Percentiles rank a stretch among this genome's conserved stretches.
These are phyloP conservation scores for Parascotia fuliginaria DNA, from an alignment of 2,888 invertebrate species.

Conservation along the genomic window DNA sequence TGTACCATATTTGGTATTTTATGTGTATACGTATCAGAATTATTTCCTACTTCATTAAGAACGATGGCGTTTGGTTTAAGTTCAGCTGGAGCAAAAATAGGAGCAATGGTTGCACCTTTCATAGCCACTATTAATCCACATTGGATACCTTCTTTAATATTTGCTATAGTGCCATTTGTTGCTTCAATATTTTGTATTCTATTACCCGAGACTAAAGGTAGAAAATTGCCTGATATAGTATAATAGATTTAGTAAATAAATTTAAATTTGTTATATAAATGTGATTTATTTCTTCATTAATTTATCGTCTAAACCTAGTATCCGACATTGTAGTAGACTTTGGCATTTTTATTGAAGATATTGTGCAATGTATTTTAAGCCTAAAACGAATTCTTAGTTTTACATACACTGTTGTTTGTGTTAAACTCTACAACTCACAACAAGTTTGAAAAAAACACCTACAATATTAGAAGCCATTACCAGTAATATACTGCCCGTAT, in stretches of 20 bases:
- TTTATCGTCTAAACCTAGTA: too few species aligned
- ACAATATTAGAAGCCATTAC: too few species aligned
- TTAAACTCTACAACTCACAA: too few species aligned
- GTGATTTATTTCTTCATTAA: too few species aligned
- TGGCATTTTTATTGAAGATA: too few species aligned
- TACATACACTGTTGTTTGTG: too few species aligned
- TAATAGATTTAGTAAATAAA: conserved; percentile 12
- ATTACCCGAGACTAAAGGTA: conserved; percentile 63
- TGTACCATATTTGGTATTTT: conserved; percentile 48
- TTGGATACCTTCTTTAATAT: conserved; percentile 61
- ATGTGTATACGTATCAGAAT: conserved; percentile 58
- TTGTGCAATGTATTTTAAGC: too few species aligned
- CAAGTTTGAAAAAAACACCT: too few species aligned
- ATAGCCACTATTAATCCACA: conserved; percentile 54
- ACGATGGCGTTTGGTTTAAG: conserved; percentile 61
- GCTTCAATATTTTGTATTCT: conserved; percentile 49
- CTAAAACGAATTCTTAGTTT: too few species aligned
- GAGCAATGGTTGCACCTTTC: conserved; percentile 62
- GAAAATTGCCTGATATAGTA: conserved; percentile 51
- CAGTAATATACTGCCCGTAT: too few species aligned
- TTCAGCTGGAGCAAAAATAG: conserved; percentile 56
- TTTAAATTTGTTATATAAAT: not conserved
- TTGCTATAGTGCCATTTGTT: conserved; percentile 52
- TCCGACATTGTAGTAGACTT: too few species aligned
- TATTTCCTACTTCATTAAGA: conserved; percentile 64